Evolutionary conservation across 2,113 vertebrate species (phyloP).

Genomic region (Sakesphorus luctuosus): DNA sequence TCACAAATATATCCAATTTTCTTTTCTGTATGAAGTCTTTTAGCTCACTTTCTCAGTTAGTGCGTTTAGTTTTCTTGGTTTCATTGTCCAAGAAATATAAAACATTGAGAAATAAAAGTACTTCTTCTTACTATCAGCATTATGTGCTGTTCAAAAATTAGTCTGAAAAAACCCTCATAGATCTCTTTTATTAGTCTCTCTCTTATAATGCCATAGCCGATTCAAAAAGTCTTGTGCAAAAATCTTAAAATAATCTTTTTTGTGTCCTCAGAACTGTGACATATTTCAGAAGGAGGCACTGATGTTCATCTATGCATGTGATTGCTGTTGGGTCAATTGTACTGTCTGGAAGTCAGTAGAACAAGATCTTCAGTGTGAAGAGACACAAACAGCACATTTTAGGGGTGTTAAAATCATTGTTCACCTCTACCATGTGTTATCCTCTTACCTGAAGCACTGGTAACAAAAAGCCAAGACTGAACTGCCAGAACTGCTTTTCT

Average conservation of each 20-base stretch:
- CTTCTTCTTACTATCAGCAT: not conserved
- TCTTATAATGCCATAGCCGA: not conserved
- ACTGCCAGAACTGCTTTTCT: not conserved
- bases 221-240: not conserved
- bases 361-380: not conserved
- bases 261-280: not conserved
- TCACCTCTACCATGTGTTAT: not conserved
- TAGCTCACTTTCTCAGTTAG: not conserved
- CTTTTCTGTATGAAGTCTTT: not conserved
- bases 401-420: not conserved
- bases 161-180: not conserved
- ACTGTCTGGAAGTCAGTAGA: not conserved
- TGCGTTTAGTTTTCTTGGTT: not conserved
- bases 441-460: not conserved
- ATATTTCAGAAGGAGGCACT: not conserved
- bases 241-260: not conserved
- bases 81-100: not conserved
- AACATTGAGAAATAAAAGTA: not conserved
- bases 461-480: not conserved
- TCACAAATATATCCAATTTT: not conserved
- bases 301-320: not conserved
- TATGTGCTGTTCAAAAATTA: not conserved
- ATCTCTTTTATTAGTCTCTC: not conserved
- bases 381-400: not conserved
- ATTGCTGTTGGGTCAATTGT: accelerated